phyloP scores from a whole-genome alignment of 2,113 vertebrate species.

The Nibea albiflora region DNA sequence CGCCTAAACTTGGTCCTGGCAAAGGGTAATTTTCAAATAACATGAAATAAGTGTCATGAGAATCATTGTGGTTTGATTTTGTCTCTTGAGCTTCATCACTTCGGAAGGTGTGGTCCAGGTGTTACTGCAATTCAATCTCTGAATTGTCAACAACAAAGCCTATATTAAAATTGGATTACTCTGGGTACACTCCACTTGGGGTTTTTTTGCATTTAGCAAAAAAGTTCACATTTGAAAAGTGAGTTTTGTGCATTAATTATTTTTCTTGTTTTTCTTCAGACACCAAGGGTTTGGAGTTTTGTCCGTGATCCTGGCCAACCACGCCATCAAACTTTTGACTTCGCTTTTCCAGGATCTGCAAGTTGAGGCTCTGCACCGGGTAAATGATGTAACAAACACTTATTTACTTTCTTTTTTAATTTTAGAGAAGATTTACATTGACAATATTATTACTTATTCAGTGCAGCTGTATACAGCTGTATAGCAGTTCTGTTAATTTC shows the following conservation, averaged over 20 bases:
- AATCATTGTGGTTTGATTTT: no score
- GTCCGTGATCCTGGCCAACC: slow-evolving; percentile 96
- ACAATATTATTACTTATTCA: neutral
- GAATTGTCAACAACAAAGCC: neutral
- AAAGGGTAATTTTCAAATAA: slow-evolving; percentile 88
- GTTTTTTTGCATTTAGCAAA: neutral
- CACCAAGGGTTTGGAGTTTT: slow-evolving; percentile 98
- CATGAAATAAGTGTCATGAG: neutral
- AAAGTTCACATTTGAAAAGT: neutral
- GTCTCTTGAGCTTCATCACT: neutral
- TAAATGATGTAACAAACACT: slow-evolving; percentile 63
- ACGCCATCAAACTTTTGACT: slow-evolving; percentile 94
- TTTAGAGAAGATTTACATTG: neutral
- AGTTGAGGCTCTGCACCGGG: slow-evolving; percentile 95
- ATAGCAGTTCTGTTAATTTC: neutral
- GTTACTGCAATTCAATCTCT: neutral
- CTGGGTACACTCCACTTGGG: neutral
- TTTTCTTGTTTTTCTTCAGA: slow-evolving; percentile 69
- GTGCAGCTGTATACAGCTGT: neutral
- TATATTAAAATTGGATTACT: neutral
- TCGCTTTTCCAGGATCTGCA: slow-evolving; percentile 98
- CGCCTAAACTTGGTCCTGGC: slow-evolving; percentile 95
- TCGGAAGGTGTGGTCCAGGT: neutral
- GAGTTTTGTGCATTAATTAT: neutral
- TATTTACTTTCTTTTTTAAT: neutral